Base-by-base conservation (phyloP, 2,888 invertebrate species). In the Spodoptera littoralis region DNA sequence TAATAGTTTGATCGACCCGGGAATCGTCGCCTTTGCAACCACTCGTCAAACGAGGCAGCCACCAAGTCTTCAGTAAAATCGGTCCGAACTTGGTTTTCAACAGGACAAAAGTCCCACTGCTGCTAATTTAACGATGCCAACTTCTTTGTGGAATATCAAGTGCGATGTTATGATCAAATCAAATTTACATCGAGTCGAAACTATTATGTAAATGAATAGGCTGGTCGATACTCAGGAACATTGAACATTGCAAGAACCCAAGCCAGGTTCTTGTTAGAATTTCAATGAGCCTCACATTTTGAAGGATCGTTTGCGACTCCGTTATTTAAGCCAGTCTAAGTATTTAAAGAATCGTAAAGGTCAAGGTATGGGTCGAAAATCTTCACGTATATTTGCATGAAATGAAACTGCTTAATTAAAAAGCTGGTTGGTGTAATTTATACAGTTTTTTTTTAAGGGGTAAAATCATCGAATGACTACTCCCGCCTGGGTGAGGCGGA, bases 311-410 rank as follows among this genome's bases (percentile, higher is more conserved):
- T 63, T 53, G 41, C 2, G 47, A 56, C 54, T 56, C 55, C 50
- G 56, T 71, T 69, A 65, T 68, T 70, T 71, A 69, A 77, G 56
- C 51, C 60, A 50, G 58, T 67, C 59, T 55, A 62, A 73, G 63
- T 75, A 75, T 70, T 70, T 72, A 65, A 74, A 77, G 72, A 74
- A 75, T 61, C 51, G 42, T 49, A 77, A 78, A 79, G 77, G 78
- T 78, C 80, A 79, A 69, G 65, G 65, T 57, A 47, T 30, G 50
- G 13, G 47, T 43, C 56, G 62, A 51, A 55, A 65, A 65, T 67
- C 13, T 46, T 22, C 24, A 6, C 47, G 9, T 8, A 5, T 36
- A 78, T 76, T 79, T 60, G 11, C 59, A 71, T 71, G 58, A 70
- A 76, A 68, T 60, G n/a, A 51, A 55, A 66, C 18, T 44, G 46